phyloP scores from a whole-genome alignment of 2,113 vertebrate genomes.

The Pseudopipra pipra region DNA sequence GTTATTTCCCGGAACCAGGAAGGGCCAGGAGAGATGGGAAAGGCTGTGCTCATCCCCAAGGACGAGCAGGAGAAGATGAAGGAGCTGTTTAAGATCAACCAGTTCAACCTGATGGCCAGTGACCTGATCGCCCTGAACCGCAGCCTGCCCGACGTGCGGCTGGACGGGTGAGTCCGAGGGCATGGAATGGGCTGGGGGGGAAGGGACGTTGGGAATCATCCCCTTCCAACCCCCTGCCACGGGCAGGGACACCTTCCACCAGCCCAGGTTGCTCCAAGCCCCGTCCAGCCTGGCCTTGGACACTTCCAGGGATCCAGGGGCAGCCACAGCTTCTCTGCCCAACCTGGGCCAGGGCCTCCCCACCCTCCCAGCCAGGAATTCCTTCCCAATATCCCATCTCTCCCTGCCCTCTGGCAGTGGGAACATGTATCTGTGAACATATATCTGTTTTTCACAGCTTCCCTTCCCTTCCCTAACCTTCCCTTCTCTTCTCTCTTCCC shows the following conservation, averaged over 20 bases:
- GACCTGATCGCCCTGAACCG: conserved; percentile 96
- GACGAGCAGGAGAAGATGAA: conserved; percentile 98
- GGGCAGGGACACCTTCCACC: background rate
- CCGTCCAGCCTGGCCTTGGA: background rate
- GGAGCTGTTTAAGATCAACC: conserved; percentile 98
- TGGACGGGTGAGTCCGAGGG: conserved; percentile 88
- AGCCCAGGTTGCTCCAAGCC: accelerated
- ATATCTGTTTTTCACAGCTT: too few relatives aligned
- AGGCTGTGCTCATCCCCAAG: conserved; percentile 90
- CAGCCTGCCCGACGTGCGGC: conserved; percentile 92
- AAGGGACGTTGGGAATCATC: background rate
- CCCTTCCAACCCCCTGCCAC: background rate
- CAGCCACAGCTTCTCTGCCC: background rate
- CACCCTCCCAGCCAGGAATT: background rate
- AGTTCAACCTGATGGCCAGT: conserved; percentile 98
- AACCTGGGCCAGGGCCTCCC: background rate
- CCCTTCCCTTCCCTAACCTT: too few relatives aligned
- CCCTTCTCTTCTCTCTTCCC: too few relatives aligned
- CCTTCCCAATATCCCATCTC: background rate
- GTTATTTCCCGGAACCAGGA: conserved; percentile 93
- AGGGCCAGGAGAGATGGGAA: conserved; percentile 96
- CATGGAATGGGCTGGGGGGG: background rate
- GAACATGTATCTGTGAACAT: background rate
- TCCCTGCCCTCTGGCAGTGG: background rate
- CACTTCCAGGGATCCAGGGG: background rate